Evolutionary conservation across 2,888 invertebrate genomes (phyloP), one percentile per base, ranked within the genome.

Genomic region (Dyspetes luteomarginatus): DNA sequence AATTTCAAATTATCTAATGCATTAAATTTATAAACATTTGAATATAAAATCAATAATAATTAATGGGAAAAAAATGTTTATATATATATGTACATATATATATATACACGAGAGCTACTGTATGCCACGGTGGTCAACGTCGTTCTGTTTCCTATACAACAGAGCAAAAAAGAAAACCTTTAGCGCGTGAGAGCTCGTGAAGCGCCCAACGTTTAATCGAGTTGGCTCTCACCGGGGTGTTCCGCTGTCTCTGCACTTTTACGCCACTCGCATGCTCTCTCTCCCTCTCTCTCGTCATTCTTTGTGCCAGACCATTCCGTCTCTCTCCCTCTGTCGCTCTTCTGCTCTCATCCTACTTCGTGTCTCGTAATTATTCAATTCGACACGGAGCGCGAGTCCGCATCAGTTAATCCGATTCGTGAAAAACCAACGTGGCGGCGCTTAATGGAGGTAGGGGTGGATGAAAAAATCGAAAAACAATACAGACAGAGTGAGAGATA

Each of bases 161-260:
- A 7, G 4, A n/a, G 36, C 62, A 56, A 56, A 52, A 71, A 77
- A 5, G 64, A 64, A 15, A 36, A 24, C 7, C 3, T 3, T 22
- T n/a, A 12, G 56, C 56, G 22, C 19, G 52, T 24, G 56, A 58
- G 55, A 68, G 52, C 77, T 17, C 78, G 78, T 71, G 62, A 80
- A 68, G 78, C 76, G 75, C 52, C 65, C 71, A 75, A 79, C 79
- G 78, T 85, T 86, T 86, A 86, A 84, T 86, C 84, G 86, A 85
- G 83, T 84, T 83, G 82, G 81, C 65, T 74, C 71, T 58, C 82
- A 41, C 79, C 78, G 56, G 78, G 79, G 79, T 78, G 79, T 79
- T 83, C 83, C 83, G 73, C 82, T 84, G 83, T 84, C 83, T 85
- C 83, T 69, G 82, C 83, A 83, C 79, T 85, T 85, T 83, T 85